Evolutionary conservation across 2,797 vertebrate genomes (phyloP).

Genomic region (Pristis pectinata): DNA sequence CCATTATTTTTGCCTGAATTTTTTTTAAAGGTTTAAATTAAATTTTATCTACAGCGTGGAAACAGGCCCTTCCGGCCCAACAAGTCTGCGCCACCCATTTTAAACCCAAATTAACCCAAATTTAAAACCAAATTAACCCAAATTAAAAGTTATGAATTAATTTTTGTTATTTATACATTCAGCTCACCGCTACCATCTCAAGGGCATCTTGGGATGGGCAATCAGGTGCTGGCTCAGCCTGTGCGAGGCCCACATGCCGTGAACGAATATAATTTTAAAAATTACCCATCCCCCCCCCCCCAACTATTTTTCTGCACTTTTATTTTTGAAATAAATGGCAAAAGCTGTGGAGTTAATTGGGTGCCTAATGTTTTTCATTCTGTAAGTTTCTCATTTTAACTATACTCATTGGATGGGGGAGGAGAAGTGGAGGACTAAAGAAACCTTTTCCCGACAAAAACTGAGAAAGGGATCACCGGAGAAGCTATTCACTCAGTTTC

Average conservation of each 20-base stretch:
- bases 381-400: neutral
- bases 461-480: neutral
- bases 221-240: too few species aligned
- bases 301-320: neutral
- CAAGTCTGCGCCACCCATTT: too few species aligned
- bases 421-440: neutral
- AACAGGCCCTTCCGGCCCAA: too few species aligned
- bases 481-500: neutral
- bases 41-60: too few species aligned
- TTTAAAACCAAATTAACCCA: too few species aligned
- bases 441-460: neutral
- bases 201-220: too few species aligned
- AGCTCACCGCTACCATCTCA: too few species aligned
- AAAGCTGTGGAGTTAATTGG: neutral
- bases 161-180: neutral
- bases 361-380: neutral
- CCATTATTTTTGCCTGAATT: neutral
- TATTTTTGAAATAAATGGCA: neutral
- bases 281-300: too few species aligned
- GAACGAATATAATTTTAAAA: too few species aligned
- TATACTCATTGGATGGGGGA: too few species aligned
- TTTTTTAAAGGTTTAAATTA: too few species aligned
- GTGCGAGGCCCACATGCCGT: neutral
- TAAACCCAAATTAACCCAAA: too few species aligned
- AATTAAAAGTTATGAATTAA: neutral